phyloP scores from a whole-genome alignment of 2,888 invertebrate genomes.

The Cerastis leucographa region DNA sequence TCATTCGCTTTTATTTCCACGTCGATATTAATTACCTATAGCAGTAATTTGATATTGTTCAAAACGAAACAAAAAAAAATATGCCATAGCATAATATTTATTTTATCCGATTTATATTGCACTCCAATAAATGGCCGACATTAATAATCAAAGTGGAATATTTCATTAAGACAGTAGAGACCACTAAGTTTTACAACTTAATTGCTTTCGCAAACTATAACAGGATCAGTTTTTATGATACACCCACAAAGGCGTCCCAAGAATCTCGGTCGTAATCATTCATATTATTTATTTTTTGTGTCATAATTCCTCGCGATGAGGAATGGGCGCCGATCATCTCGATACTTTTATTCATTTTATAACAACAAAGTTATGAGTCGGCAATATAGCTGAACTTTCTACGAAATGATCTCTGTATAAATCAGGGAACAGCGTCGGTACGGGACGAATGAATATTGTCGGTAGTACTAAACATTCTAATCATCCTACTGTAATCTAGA shows the following conservation, averaged over 20 bases:
- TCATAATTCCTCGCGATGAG: slow-evolving; percentile 83
- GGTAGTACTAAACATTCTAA: slow-evolving; percentile 81
- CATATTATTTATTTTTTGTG: slow-evolving; percentile 78
- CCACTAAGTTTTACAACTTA: slow-evolving; percentile 88
- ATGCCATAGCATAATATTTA: slow-evolving; percentile 76
- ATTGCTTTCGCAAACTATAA: slow-evolving; percentile 89
- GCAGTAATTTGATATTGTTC: slow-evolving; percentile 42
- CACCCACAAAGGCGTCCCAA: slow-evolving; percentile 78
- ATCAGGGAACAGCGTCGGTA: slow-evolving; percentile 42
- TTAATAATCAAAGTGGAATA: slow-evolving; percentile 86
- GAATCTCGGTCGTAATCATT: slow-evolving; percentile 73
- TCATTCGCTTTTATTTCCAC: slow-evolving; percentile 21
- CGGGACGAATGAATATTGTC: slow-evolving; percentile 64
- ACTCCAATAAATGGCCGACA: slow-evolving; percentile 81
- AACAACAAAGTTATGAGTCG: slow-evolving; percentile 64
- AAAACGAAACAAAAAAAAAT: slow-evolving; percentile 53
- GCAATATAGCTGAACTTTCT: slow-evolving; percentile 63
- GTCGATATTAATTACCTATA: slow-evolving; percentile 33
- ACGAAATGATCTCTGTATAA: slow-evolving; percentile 58
- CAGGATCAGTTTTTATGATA: slow-evolving; percentile 86
- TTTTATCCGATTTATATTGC: slow-evolving; percentile 79
- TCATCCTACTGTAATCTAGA: slow-evolving; percentile 81
- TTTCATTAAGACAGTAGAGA: slow-evolving; percentile 86
- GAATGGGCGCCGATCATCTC: slow-evolving; percentile 77
- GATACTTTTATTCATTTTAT: slow-evolving; percentile 72